Evolutionary conservation across 2,113 vertebrate genomes (phyloP).

Genomic region (Xiphophorus hellerii): DNA sequence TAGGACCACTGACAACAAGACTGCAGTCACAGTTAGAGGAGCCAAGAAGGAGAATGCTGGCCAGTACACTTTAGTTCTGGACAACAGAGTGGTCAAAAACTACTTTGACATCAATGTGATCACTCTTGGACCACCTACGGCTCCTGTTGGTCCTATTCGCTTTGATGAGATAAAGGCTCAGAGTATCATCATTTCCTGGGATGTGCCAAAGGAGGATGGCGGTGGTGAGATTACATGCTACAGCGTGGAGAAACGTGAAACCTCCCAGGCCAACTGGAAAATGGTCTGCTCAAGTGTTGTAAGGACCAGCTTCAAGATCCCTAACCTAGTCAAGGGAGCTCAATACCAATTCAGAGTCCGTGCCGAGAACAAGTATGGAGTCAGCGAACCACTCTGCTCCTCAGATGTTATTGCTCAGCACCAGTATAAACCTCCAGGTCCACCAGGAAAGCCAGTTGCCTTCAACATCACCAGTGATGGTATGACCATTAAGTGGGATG

Average conservation of each 20-base stretch:
- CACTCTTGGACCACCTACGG: slow-evolving; percentile 91
- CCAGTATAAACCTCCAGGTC: slow-evolving; percentile 94
- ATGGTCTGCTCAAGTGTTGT: slow-evolving; percentile 95
- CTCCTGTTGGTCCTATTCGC: slow-evolving; percentile 89
- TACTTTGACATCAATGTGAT: slow-evolving; percentile 88
- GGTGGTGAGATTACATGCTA: slow-evolving; percentile 97
- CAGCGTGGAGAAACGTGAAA: slow-evolving; percentile 96
- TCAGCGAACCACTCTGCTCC: slow-evolving; percentile 90
- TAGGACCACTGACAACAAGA: slow-evolving; percentile 94
- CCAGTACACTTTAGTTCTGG: slow-evolving; percentile 94
- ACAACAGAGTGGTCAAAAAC: slow-evolving; percentile 89
- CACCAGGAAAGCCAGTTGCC: slow-evolving; percentile 92
- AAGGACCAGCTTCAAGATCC: slow-evolving; percentile 92
- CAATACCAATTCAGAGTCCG: slow-evolving; percentile 96
- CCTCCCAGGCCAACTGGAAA: slow-evolving; percentile 96
- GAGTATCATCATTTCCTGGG: slow-evolving; percentile 94
- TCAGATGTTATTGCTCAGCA: slow-evolving; percentile 89
- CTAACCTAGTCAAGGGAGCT: slow-evolving; percentile 91
- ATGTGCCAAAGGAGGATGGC: slow-evolving; percentile 90
- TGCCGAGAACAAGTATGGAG: slow-evolving; percentile 95
- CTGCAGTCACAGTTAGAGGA: slow-evolving; percentile 90
- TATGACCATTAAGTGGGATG: slow-evolving; percentile 96
- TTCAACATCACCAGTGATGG: slow-evolving; percentile 95
- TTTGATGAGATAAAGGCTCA: slow-evolving; percentile 97
- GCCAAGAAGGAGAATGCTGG: slow-evolving; percentile 93